Evolutionary conservation across 1,140 invertebrate genomes (phyloP), one percentile per base, ranked within the genome.

Genomic region (Panagrolaimus sp.): DNA sequence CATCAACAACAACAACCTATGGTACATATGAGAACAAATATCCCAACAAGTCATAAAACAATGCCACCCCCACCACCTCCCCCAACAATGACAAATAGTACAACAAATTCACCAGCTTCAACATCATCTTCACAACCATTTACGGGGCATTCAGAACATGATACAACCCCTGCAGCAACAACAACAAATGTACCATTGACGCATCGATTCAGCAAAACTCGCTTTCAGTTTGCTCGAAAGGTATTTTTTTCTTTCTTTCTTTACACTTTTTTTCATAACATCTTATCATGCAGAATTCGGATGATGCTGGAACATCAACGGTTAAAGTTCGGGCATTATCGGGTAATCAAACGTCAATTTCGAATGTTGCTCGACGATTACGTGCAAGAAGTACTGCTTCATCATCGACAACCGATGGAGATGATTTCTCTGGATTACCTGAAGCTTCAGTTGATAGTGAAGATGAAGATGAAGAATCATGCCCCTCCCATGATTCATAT

Each of bases 401-500:
- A 24, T 76, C 73, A 0, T 76, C 71, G 14, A 80, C 76, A 15
- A 76, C 76, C 15, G 80, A 82, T 70, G 78, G 76, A 5, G 81
- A 81, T 45, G 74, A 79, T 15, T 71, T 76, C 26, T 62, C 74
- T 15, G 75, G 76, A 46, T 89, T 96, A 58, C 89, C 93, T 1
- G 94, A 97, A 85, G 94, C 92, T 69, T 89, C 92, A 70, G 94
- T 96, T 0, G 95, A 98, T 84, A 93, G 91, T 52, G 93, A 86
- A 67, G 86, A 86, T 73, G 94, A 96, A 84, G 85, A 86, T 73
- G 94, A 96, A 84, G 91, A 80, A 38, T 91, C 38, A 92, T 95
- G 79, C 91, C 90, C 81, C 83, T 84, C 84, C 84, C 83, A 84
- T 84, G 46, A 85, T 91, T 83, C 85, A 93, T 68, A 91, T 89